Percentiles rank a stretch among this genome's conserved stretches.
These are phyloP conservation scores for Agriotes lineatus DNA, from an alignment of 2,888 invertebrate species.

Conservation along the genomic window DNA sequence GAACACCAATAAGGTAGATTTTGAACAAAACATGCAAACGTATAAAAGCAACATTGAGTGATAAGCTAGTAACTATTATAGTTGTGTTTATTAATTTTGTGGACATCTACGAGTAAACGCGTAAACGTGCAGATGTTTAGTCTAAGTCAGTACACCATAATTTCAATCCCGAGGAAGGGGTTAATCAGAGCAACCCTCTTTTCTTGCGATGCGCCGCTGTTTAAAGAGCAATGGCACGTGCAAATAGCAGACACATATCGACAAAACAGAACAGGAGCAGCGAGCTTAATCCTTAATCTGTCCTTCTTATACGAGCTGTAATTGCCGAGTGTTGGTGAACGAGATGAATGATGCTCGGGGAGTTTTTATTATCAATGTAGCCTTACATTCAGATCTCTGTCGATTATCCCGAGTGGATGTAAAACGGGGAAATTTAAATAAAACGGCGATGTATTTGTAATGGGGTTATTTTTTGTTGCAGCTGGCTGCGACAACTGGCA, in stretches of 20 bases:
- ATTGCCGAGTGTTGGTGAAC: conserved; percentile 50
- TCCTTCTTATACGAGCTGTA: conserved; percentile 32
- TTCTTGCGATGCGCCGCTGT: too few species aligned
- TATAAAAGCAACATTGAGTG: too few species aligned
- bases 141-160: too few species aligned
- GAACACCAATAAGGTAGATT: too few species aligned
- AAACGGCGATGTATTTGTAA: conserved; percentile 29
- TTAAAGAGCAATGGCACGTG: conserved; percentile 11
- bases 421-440: conserved; percentile 28
- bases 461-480: conserved; percentile 66
- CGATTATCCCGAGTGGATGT: conserved; percentile 27
- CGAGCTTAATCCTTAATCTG: conserved; percentile 21
- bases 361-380: conserved; percentile 50
- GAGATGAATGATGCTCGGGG: conserved; percentile 48
- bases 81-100: too few species aligned
- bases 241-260: background rate
- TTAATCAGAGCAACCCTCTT: too few species aligned
- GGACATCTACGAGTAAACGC: too few species aligned
- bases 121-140: too few species aligned
- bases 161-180: too few species aligned
- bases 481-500: conserved; percentile 85
- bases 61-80: too few species aligned
- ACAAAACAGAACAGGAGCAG: conserved; percentile 8
- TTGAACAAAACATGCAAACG: too few species aligned
- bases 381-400: conserved; percentile 42